Conservation (phyloP, 2,113 vertebrate genomes). For the Gallinago paraguaiae region DNA sequence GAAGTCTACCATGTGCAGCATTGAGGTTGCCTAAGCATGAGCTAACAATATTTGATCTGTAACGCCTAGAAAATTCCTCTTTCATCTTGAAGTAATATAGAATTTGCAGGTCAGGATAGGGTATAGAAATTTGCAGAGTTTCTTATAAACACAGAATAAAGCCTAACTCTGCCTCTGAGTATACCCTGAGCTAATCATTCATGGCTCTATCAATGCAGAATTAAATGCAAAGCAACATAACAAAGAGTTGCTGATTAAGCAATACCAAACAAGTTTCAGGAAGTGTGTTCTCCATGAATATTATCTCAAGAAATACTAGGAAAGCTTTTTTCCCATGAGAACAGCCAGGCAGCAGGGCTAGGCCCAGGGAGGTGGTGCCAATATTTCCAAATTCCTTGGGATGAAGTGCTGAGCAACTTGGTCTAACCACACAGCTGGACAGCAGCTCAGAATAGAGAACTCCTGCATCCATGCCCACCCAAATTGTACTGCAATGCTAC, state of each 20-base stretch:
- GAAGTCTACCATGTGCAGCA: not conserved
- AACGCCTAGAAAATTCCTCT: not conserved
- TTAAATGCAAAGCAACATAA: not conserved
- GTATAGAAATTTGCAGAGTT: not conserved
- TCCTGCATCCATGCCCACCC: fast-evolving
- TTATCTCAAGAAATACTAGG: not conserved
- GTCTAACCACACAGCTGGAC: not conserved
- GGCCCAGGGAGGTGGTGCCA: fast-evolving
- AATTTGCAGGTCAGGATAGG: not conserved
- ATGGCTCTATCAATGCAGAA: not conserved
- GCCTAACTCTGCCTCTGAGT: not conserved
- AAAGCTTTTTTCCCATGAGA: not conserved
- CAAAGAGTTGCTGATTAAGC: not conserved
- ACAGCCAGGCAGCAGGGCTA: not conserved
- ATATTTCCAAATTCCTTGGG: fast-evolving
- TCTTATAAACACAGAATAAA: not conserved
- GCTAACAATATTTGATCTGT: not conserved
- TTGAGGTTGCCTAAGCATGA: not conserved
- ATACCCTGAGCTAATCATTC: not conserved
- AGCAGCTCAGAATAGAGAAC: not conserved
- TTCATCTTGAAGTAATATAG: not conserved
- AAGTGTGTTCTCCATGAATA: not conserved
- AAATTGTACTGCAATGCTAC: fast-evolving
- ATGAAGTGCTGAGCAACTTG: not conserved
- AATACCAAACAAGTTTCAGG: not conserved